Percentiles rank a stretch among this genome's conserved stretches.
Conservation (phyloP, 2,888 invertebrate genomes). For the Steromphala cineraria region DNA sequence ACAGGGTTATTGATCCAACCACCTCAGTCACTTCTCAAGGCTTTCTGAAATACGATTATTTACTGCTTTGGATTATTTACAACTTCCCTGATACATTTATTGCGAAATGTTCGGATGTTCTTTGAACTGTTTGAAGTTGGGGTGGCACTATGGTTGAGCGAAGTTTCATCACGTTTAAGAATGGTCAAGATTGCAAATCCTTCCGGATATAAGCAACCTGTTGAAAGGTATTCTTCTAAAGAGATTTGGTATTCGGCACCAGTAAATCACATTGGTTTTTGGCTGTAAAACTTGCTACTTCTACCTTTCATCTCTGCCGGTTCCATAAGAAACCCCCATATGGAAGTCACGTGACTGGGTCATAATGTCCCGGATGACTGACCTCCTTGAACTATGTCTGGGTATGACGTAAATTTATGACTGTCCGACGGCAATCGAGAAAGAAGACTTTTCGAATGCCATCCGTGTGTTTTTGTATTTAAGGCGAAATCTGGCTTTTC, state of each 20-base stretch:
- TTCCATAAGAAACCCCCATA: background rate
- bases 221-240: background rate
- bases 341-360: background rate
- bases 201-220: background rate
- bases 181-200: background rate
- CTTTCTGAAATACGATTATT: too few species aligned
- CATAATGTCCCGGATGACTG: background rate
- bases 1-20: too few species aligned
- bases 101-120: background rate
- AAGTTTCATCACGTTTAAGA: background rate
- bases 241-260: background rate
- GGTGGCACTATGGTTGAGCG: background rate
- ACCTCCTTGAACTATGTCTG: background rate
- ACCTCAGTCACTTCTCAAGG: too few species aligned
- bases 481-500: too few species aligned
- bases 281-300: background rate
- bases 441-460: too few species aligned
- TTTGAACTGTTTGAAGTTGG: background rate
- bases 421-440: background rate
- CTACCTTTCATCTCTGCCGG: background rate
- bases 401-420: background rate
- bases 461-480: too few species aligned
- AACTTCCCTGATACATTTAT: too few species aligned
- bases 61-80: too few species aligned
- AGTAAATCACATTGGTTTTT: constrained; percentile 7